Evolutionary conservation across 2,888 invertebrate genomes (phyloP).

Genomic region (Latrodectus elegans): DNA sequence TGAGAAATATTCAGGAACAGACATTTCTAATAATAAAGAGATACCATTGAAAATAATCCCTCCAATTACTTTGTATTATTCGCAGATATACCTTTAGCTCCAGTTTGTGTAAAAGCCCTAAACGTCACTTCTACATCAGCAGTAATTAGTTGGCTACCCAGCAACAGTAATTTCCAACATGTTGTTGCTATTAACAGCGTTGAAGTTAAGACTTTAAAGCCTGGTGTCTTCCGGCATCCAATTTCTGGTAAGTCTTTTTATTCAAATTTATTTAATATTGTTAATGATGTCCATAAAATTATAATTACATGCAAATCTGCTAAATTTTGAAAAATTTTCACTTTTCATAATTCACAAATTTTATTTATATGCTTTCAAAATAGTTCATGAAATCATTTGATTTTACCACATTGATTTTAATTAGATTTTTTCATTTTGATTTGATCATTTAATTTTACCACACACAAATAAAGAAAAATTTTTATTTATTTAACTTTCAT

Average conservation of each 20-base stretch:
- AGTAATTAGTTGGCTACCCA: conserved; percentile 96
- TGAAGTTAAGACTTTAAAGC: conserved; percentile 94
- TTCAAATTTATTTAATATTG: not conserved
- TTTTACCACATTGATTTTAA: too few species aligned
- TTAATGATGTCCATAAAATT: not conserved
- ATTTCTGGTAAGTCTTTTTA: conserved; percentile 81
- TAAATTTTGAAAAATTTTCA: too few species aligned
- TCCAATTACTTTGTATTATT: not conserved
- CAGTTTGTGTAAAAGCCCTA: conserved; percentile 93
- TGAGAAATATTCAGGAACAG: too few species aligned
- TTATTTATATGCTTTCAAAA: not conserved
- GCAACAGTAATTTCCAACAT: conserved; percentile 98
- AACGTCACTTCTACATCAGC: conserved; percentile 94
- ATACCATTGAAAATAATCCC: too few species aligned
- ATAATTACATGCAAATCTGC: not conserved
- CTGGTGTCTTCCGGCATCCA: conserved; percentile 92
- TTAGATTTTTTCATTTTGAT: too few species aligned
- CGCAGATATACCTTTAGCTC: conserved; percentile 92
- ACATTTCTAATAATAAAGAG: too few species aligned
- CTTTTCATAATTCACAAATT: too few species aligned
- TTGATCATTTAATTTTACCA: not conserved
- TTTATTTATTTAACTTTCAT: too few species aligned
- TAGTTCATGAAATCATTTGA: not conserved
- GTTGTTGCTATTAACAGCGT: conserved; percentile 98
- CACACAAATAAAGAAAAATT: too few species aligned